Percentiles rank a stretch among this genome's conserved stretches.
phyloP scores from a whole-genome alignment of 2,888 invertebrate species.

The Helobdella robusta region DNA sequence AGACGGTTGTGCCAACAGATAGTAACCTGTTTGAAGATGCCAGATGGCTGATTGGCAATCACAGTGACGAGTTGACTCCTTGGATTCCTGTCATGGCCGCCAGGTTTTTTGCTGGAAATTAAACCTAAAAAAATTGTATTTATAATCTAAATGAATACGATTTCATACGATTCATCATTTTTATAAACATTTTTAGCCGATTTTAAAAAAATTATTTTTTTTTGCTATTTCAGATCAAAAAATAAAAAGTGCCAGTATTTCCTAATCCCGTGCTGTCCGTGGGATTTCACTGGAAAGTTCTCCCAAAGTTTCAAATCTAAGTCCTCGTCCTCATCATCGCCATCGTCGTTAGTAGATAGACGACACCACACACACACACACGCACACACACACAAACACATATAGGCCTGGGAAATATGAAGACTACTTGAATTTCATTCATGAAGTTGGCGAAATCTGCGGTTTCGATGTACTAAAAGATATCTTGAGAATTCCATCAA shows the following conservation, averaged over 20 bases:
- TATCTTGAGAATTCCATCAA: constrained; percentile 87
- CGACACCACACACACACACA: not conserved
- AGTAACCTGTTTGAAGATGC: constrained; percentile 61
- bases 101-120: constrained; percentile 53
- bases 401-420: constrained; percentile 61
- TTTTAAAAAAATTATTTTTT: constrained; percentile 46
- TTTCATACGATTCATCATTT: too few species aligned
- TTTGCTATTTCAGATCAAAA: constrained; percentile 53
- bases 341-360: too few species aligned
- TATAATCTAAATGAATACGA: too few species aligned
- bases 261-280: constrained; percentile 86
- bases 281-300: constrained; percentile 81
- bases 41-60: constrained; percentile 94
- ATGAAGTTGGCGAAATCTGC: constrained; percentile 60
- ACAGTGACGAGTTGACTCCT: constrained; percentile 96
- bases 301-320: too few species aligned
- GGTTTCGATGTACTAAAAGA: constrained; percentile 67
- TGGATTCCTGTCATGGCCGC: constrained; percentile 92
- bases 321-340: too few species aligned
- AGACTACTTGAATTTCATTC: constrained; percentile 52
- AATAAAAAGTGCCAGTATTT: constrained; percentile 64
- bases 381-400: not conserved
- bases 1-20: constrained; percentile 59
- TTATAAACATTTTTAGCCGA: not conserved
- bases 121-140: too few species aligned